phyloP scores from a whole-genome alignment of 2,113 vertebrate genomes.

The Silurus meridionalis region DNA sequence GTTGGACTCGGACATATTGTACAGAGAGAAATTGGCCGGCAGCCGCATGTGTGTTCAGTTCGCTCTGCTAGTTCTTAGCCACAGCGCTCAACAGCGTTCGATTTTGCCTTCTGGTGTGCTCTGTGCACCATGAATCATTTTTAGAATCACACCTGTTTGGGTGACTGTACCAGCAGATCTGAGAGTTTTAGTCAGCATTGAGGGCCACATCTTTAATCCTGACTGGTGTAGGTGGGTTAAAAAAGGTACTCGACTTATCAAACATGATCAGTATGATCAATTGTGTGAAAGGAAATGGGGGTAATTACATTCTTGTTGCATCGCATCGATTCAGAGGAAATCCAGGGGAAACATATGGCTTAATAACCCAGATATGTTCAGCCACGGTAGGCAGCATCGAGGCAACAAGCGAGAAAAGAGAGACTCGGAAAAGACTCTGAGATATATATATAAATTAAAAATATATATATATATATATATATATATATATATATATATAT shows the following conservation, averaged over 20 bases:
- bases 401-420: background rate
- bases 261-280: background rate
- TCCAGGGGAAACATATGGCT: slow-evolving; percentile 22
- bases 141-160: slow-evolving; percentile 32
- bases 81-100: background rate
- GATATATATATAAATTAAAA: no score
- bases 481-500: no score
- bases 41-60: slow-evolving; percentile 27
- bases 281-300: background rate
- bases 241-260: background rate
- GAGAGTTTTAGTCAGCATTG: background rate
- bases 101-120: slow-evolving; percentile 22
- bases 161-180: slow-evolving; percentile 13
- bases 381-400: background rate
- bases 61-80: slow-evolving; percentile 11
- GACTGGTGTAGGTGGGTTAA: background rate
- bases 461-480: no score
- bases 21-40: slow-evolving; percentile 30
- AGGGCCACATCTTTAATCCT: background rate
- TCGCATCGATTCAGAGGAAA: slow-evolving; percentile 31
- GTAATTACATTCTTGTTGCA: slow-evolving; percentile 38
- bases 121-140: slow-evolving; percentile 32
- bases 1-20: slow-evolving; percentile 29
- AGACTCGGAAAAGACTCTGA: background rate
- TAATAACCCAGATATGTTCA: slow-evolving; percentile 23